Evolutionary conservation across 2,888 invertebrate species (phyloP).

Genomic region (Xylota segnis): DNA sequence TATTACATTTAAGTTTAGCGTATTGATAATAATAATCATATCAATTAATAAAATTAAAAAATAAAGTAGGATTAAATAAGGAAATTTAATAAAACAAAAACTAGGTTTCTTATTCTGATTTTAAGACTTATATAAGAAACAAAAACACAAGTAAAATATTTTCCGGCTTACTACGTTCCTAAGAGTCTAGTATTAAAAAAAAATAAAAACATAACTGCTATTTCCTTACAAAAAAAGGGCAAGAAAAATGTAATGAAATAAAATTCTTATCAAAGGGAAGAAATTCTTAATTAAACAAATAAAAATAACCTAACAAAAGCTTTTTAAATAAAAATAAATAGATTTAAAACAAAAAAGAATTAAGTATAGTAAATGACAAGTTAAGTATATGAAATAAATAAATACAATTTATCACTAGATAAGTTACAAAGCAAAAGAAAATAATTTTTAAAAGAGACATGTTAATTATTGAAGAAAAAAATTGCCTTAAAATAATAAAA

Average conservation of each 20-base stretch:
- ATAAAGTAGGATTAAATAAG: slow-evolving; percentile 41
- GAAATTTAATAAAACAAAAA: slow-evolving; percentile 51
- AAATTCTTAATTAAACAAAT: slow-evolving; percentile 3
- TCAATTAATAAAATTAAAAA: slow-evolving; percentile 63
- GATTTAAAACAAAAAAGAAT: background rate
- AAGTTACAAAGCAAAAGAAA: slow-evolving; percentile 32
- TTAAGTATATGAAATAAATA: slow-evolving; percentile 39
- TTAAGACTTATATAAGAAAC: slow-evolving; percentile 24
- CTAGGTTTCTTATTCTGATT: slow-evolving; percentile 66
- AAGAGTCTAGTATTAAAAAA: slow-evolving; percentile 55
- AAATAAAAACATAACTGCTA: slow-evolving; percentile 38
- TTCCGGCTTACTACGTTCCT: slow-evolving; percentile 74
- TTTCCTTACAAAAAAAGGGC: slow-evolving; percentile 40
- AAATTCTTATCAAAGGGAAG: background rate
- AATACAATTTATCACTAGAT: slow-evolving; percentile 57
- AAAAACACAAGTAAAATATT: slow-evolving; percentile 11
- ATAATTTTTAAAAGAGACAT: slow-evolving; percentile 56
- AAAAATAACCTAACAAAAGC: slow-evolving; percentile 24
- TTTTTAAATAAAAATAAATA: slow-evolving; percentile 37
- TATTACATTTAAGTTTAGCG: slow-evolving; percentile 22
- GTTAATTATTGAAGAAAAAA: slow-evolving; percentile 74
- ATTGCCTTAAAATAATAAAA: slow-evolving; percentile 72
- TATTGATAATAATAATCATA: slow-evolving; percentile 56
- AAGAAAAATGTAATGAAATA: slow-evolving; percentile 27
- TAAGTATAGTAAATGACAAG: slow-evolving; percentile 32